These are phyloP conservation scores for Drosophila tristis DNA, from an alignment of 1,140 invertebrate genomes.

Conservation along the genomic window DNA sequence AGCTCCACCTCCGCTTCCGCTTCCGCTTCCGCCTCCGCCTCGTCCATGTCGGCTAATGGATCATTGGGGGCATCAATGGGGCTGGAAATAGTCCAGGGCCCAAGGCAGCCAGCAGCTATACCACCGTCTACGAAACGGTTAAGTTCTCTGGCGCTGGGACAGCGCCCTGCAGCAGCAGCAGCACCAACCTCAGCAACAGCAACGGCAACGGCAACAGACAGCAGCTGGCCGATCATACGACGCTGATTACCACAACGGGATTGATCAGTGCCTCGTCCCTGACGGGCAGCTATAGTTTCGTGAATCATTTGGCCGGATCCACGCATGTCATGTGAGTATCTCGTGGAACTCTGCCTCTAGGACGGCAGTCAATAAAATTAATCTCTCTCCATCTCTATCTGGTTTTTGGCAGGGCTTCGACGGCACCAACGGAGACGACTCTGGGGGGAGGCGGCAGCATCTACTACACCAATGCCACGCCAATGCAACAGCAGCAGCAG, in stretches of 20 bases:
- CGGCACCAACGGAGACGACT: constrained; percentile 51
- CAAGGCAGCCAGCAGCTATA: constrained; percentile 45
- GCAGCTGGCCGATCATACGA: background rate
- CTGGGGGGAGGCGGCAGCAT: constrained; percentile 23
- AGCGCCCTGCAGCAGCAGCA: constrained; percentile 18
- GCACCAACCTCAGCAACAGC: constrained; percentile 32
- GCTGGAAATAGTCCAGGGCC: constrained; percentile 68
- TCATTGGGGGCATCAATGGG: constrained; percentile 76
- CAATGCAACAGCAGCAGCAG: constrained; percentile 2
- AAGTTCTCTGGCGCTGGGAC: constrained; percentile 49
- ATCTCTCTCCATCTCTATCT: constrained; percentile 20
- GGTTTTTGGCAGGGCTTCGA: constrained; percentile 50
- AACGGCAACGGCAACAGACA: constrained; percentile 30
- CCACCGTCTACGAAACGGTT: constrained; percentile 63
- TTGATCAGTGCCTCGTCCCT: constrained; percentile 44
- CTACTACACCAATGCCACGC: constrained; percentile 36
- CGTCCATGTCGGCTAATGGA: constrained; percentile 28
- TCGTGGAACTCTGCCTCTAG: background rate
- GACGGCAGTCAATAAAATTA: background rate
- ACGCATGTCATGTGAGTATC: constrained; percentile 63
- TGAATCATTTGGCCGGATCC: constrained; percentile 42
- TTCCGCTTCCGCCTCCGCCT: constrained; percentile 10
- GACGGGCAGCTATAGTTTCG: constrained; percentile 58
- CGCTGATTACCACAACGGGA: constrained; percentile 20
- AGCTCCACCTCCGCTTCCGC: constrained; percentile 42